Evolutionary conservation across 1,140 invertebrate species (phyloP).

Genomic region (Zaprionus gabonicus): DNA sequence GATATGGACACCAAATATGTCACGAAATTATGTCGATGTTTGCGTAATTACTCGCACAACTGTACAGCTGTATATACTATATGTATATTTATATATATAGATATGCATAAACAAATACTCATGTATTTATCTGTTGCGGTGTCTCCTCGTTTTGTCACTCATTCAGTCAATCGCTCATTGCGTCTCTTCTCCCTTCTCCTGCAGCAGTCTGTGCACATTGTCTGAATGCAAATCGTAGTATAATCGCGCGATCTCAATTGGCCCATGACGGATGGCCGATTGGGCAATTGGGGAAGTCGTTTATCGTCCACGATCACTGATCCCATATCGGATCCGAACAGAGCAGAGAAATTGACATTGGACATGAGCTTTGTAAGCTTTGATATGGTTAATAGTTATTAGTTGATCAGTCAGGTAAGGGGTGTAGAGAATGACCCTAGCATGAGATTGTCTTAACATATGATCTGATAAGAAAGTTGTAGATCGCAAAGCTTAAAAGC

Average conservation of each 20-base stretch:
- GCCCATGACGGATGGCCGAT: slow-evolving; percentile 11
- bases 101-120: background rate
- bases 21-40: slow-evolving; percentile 28
- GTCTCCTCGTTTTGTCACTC: slow-evolving; percentile 11
- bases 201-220: slow-evolving; percentile 14
- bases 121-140: slow-evolving; percentile 4
- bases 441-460: no score
- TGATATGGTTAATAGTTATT: background rate
- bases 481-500: background rate
- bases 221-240: slow-evolving; percentile 40
- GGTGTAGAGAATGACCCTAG: background rate
- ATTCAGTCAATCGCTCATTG: slow-evolving; percentile 31
- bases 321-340: background rate
- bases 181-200: background rate
- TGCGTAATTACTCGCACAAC: slow-evolving; percentile 22
- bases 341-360: background rate
- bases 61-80: background rate
- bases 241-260: slow-evolving; percentile 27
- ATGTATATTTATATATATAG: slow-evolving; percentile 5
- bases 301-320: slow-evolving; percentile 3
- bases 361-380: background rate
- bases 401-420: background rate
- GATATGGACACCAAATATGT: slow-evolving; percentile 37
- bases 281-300: slow-evolving; percentile 19
- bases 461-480: no score